These are phyloP conservation scores for Cebus imitator DNA, from an alignment of 2,113 vertebrate species.

Conservation along the genomic window DNA sequence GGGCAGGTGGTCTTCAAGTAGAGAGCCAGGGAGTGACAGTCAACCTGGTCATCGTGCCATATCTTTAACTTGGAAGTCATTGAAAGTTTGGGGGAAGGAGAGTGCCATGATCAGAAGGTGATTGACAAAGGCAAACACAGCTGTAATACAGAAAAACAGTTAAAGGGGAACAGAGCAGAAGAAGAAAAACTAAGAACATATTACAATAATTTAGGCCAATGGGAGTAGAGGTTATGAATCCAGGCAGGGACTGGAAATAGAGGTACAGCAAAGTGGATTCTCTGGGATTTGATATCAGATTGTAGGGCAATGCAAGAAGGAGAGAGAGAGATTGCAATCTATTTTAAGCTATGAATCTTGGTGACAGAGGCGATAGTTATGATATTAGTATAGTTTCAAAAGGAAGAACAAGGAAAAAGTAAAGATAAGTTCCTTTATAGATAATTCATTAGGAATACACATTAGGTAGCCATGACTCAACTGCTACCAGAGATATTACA, in stretches of 20 bases:
- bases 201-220: not conserved
- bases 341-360: not conserved
- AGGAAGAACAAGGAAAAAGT: not conserved
- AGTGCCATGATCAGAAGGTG: not conserved
- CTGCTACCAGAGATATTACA: not conserved
- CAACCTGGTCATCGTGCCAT: accelerated
- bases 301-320: not conserved
- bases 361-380: not conserved
- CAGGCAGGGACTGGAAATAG: not conserved
- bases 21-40: not conserved
- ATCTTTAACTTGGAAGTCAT: not conserved
- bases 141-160: not conserved
- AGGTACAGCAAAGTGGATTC: not conserved
- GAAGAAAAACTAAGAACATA: not conserved
- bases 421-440: not conserved
- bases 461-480: not conserved
- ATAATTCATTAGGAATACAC: not conserved
- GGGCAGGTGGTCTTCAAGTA: not conserved
- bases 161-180: not conserved
- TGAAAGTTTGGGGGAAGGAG: not conserved
- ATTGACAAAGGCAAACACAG: not conserved
- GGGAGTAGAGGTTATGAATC: not conserved
- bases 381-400: not conserved
- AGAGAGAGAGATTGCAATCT: not conserved
- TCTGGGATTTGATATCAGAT: not conserved